Evolutionary conservation across 2,888 invertebrate species (phyloP).

Genomic region (Tribolium freemani): DNA sequence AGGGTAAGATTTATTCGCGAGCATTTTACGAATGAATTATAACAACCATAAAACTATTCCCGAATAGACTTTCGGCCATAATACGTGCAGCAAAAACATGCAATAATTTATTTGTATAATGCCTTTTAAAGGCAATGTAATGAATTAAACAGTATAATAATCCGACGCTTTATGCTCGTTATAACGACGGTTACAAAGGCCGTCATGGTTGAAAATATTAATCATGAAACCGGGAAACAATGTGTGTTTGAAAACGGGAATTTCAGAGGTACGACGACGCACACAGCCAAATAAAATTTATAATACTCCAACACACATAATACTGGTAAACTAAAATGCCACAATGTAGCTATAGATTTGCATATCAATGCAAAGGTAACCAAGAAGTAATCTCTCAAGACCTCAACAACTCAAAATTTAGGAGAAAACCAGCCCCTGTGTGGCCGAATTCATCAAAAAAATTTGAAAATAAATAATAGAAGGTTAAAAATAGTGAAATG

Average conservation of each 20-base stretch:
- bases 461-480: no score
- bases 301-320: constrained; percentile 4
- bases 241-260: constrained; percentile 50
- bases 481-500: no score
- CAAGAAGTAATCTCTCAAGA: no score
- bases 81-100: constrained; percentile 49
- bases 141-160: constrained; percentile 59
- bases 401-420: no score
- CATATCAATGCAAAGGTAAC: neutral
- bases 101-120: constrained; percentile 57
- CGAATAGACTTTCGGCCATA: constrained; percentile 36
- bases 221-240: constrained; percentile 58
- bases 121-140: constrained; percentile 56
- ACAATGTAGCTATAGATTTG: neutral
- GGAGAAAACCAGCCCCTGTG: no score
- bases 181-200: constrained; percentile 56
- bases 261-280: constrained; percentile 19
- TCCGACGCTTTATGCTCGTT: constrained; percentile 55
- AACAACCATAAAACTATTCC: constrained; percentile 45
- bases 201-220: constrained; percentile 60
- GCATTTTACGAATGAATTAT: constrained; percentile 46
- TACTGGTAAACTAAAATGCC: neutral
- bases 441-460: no score
- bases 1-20: constrained; percentile 13
- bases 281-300: constrained; percentile 20